These are phyloP conservation scores for Bubo blakistoni DNA, from an alignment of 2,113 vertebrate species.

Conservation along the genomic window DNA sequence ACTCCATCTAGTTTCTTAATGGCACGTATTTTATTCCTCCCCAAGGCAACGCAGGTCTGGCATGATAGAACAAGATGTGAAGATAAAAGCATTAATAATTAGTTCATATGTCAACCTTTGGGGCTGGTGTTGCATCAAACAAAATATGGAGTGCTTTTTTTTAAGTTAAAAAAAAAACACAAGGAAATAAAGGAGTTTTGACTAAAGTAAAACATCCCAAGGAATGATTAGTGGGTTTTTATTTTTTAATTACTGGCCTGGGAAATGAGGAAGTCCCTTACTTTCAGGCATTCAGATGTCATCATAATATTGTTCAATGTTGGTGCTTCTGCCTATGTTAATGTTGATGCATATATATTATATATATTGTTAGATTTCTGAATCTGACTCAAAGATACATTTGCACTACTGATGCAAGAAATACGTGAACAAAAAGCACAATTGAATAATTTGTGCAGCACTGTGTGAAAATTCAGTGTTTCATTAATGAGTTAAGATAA, in stretches of 20 bases:
- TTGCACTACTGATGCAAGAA: neutral
- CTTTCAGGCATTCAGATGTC: neutral
- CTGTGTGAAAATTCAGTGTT: neutral
- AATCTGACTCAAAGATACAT: neutral
- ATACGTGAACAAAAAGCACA: neutral
- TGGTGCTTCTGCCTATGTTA: neutral
- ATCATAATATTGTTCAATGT: neutral
- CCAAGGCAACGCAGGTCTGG: neutral
- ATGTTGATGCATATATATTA: neutral
- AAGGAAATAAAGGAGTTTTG: neutral
- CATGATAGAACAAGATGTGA: neutral
- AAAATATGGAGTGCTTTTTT: neutral
- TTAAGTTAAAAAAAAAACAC: rapidly evolving
- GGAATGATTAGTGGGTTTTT: neutral
- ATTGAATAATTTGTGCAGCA: neutral
- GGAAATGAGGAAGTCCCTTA: neutral
- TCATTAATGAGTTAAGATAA: neutral
- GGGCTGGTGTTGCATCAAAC: neutral
- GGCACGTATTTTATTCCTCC: neutral
- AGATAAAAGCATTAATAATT: neutral
- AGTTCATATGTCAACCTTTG: neutral
- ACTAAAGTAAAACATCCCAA: neutral
- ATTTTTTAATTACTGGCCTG: neutral
- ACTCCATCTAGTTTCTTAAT: neutral
- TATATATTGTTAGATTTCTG: neutral